These are phyloP conservation scores for Caenorhabditis latens DNA, from an alignment of 1,140 invertebrate genomes.

Conservation along the genomic window DNA sequence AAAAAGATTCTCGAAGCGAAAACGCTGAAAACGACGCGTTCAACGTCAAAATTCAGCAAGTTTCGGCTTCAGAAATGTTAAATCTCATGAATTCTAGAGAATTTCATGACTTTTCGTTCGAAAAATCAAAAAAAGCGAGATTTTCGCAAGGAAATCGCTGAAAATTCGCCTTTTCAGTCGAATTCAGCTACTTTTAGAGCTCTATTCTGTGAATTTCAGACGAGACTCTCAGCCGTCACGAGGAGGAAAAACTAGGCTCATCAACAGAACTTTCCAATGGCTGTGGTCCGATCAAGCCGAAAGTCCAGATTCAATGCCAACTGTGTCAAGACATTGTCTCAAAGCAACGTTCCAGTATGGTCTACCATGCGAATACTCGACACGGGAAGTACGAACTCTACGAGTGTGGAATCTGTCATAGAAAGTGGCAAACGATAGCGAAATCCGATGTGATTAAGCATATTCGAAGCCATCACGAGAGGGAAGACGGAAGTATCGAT, in stretches of 20 bases:
- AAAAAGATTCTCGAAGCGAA: too few relatives aligned
- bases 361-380: slow-evolving; percentile 66
- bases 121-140: too few relatives aligned
- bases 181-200: neutral
- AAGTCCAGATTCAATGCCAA: slow-evolving; percentile 54
- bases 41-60: too few relatives aligned
- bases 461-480: slow-evolving; percentile 20
- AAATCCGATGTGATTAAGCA: slow-evolving; percentile 59
- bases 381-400: slow-evolving; percentile 54
- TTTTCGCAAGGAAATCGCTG: too few relatives aligned
- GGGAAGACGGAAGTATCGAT: neutral
- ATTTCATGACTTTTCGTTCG: too few relatives aligned
- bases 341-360: slow-evolving; percentile 63
- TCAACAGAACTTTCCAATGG: neutral
- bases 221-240: neutral
- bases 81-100: too few relatives aligned
- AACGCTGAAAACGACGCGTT: too few relatives aligned
- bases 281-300: slow-evolving; percentile 21
- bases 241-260: neutral
- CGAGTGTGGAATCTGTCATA: slow-evolving; percentile 38
- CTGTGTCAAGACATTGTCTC: slow-evolving; percentile 61
- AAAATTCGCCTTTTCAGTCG: too few relatives aligned
- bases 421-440: slow-evolving; percentile 57
- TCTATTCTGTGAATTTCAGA: neutral
- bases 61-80: too few relatives aligned